Percentiles rank a stretch among this genome's conserved stretches.
Evolutionary conservation across 2,113 vertebrate species (phyloP).

Genomic region (Lanius ludovicianus): DNA sequence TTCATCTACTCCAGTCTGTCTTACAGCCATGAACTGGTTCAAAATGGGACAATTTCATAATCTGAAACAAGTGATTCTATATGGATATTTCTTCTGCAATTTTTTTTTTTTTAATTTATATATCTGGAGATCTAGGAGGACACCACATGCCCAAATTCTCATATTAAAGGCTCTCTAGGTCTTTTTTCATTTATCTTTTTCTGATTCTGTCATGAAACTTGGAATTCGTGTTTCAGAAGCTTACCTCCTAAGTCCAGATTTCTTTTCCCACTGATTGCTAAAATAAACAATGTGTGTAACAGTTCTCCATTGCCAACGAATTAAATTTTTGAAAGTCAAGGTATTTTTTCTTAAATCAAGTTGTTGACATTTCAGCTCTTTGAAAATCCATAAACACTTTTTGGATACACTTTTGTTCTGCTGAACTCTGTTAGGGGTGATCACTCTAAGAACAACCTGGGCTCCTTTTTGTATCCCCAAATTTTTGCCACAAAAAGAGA

Average conservation of each 20-base stretch:
- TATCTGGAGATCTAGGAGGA: background rate
- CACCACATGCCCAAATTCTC: fast-evolving
- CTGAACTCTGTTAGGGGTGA: background rate
- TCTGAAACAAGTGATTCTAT: background rate
- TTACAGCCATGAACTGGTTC: background rate
- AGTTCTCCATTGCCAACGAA: background rate
- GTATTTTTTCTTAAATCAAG: background rate
- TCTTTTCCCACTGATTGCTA: background rate
- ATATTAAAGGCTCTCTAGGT: background rate
- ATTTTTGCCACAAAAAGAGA: background rate
- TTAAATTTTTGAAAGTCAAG: background rate
- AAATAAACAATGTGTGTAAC: fast-evolving
- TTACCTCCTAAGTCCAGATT: background rate
- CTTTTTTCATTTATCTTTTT: background rate
- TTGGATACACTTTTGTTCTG: background rate
- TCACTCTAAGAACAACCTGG: background rate
- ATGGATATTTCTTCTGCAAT: background rate
- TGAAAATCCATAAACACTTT: background rate
- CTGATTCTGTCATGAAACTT: background rate
- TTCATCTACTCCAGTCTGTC: background rate
- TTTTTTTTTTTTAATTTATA: background rate
- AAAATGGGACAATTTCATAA: background rate
- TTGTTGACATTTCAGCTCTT: background rate
- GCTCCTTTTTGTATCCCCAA: background rate
- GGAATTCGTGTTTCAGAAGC: background rate